These are phyloP conservation scores for Epizoanthus rinbou DNA, from an alignment of 92 coral and sea anemone species.

Conservation along the genomic window DNA sequence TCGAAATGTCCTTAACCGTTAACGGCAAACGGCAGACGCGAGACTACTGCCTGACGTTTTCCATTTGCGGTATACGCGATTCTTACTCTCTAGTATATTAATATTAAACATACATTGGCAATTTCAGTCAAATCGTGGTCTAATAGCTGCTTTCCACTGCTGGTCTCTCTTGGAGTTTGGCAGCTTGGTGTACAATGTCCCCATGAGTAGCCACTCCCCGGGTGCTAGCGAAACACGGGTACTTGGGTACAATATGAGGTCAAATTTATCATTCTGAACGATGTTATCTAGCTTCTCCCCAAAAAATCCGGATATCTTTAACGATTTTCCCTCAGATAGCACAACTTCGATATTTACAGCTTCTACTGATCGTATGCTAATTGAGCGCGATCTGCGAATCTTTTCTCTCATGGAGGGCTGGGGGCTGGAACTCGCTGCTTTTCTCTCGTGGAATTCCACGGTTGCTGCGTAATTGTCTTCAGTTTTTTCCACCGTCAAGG, in stretches of 20 bases:
- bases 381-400: slow-evolving; percentile 20
- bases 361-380: slow-evolving; percentile 19
- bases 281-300: slow-evolving; percentile 22
- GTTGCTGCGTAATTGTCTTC: slow-evolving; percentile 35
- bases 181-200: slow-evolving; percentile 77
- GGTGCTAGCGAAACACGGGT: slow-evolving; percentile 27
- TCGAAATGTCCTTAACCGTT: too few species aligned
- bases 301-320: slow-evolving; percentile 26
- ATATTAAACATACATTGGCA: too few species aligned
- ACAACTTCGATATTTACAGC: slow-evolving; percentile 11
- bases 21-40: too few species aligned
- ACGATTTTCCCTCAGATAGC: slow-evolving; percentile 5
- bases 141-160: slow-evolving; percentile 86
- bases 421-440: slow-evolving; percentile 16
- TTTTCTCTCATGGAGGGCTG: slow-evolving; percentile 34
- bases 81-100: too few species aligned
- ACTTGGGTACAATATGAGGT: slow-evolving; percentile 75
- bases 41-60: too few species aligned
- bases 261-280: slow-evolving; percentile 63
- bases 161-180: slow-evolving; percentile 51
- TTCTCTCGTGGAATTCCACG: slow-evolving; percentile 61
- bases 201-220: slow-evolving; percentile 71
- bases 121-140: slow-evolving; percentile 54
- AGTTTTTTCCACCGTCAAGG: slow-evolving; percentile 1
- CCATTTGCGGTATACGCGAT: too few species aligned